Percentiles rank a stretch among this genome's conserved stretches.
Conservation (phyloP, 2,888 invertebrate species). For the Disparrhopalites patrizii region DNA sequence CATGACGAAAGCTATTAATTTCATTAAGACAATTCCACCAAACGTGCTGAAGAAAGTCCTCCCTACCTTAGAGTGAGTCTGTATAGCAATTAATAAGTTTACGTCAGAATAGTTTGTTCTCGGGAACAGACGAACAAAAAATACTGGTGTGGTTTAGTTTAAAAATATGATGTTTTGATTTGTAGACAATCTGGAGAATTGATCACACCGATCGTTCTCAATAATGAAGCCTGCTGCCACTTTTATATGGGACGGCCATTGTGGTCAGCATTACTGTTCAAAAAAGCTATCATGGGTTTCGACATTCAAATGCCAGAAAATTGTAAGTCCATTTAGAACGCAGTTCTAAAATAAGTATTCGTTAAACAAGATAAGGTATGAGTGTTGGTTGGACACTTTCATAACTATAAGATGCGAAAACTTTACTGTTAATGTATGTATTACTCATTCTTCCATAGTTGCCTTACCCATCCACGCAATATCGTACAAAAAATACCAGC, state of each 20-base stretch:
- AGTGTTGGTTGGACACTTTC: neutral
- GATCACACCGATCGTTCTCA: constrained; percentile 64
- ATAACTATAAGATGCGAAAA: neutral
- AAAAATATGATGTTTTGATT: constrained; percentile 33
- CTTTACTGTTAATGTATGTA: neutral
- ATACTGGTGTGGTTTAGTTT: no score
- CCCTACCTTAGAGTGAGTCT: neutral
- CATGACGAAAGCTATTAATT: constrained; percentile 60
- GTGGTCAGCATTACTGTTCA: constrained; percentile 73
- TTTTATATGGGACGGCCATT: constrained; percentile 75
- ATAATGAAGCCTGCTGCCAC: constrained; percentile 77
- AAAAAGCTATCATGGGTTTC: constrained; percentile 73
- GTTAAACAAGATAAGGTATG: neutral
- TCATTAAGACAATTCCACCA: constrained; percentile 52
- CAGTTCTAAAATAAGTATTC: no score
- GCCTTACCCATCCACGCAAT: constrained; percentile 12
- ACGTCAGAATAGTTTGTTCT: no score
- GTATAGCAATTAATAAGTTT: neutral
- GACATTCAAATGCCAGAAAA: constrained; percentile 49
- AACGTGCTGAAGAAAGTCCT: neutral
- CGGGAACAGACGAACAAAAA: no score
- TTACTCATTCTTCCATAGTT: constrained; percentile 7
- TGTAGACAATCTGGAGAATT: constrained; percentile 61
- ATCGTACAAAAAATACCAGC: constrained; percentile 52
- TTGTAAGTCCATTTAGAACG: no score